Percentiles rank a stretch among this genome's conserved stretches.
Evolutionary conservation across 2,888 invertebrate species (phyloP).

Genomic region (Hydraecia micacea): DNA sequence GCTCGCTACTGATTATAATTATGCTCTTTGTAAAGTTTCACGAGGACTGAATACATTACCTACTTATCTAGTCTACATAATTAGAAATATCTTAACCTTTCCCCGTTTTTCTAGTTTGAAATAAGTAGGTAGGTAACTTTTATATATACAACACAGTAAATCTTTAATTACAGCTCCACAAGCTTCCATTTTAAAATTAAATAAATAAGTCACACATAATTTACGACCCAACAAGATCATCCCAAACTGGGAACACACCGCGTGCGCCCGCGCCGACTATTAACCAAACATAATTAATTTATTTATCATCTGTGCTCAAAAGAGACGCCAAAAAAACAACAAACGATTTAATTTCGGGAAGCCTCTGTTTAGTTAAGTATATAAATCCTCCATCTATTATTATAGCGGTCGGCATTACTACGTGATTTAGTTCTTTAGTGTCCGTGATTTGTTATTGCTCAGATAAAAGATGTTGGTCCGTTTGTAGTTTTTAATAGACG

Average conservation of each 20-base stretch:
- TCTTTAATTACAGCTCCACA: conserved; percentile 27
- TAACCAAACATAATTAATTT: conserved; percentile 88
- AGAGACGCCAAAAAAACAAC: conserved; percentile 68
- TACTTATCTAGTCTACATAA: background rate
- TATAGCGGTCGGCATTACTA: conserved; percentile 76
- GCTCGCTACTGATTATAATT: background rate
- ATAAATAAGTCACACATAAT: conserved; percentile 65
- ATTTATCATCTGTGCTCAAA: conserved; percentile 77
- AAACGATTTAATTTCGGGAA: conserved; percentile 80
- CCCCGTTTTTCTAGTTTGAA: background rate
- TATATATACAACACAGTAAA: background rate
- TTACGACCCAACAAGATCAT: conserved; percentile 60
- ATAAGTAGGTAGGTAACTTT: background rate
- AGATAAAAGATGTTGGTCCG: conserved; percentile 70
- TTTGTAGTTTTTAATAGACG: conserved; percentile 68
- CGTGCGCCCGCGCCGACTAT: conserved; percentile 74
- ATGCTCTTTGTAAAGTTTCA: background rate
- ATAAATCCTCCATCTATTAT: conserved; percentile 76
- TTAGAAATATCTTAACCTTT: background rate
- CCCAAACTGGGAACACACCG: conserved; percentile 62
- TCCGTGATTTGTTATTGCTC: conserved; percentile 72
- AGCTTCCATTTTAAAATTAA: conserved; percentile 28
- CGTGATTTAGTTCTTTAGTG: conserved; percentile 74
- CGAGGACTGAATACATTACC: background rate
- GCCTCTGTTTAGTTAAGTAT: conserved; percentile 57